Conservation (phyloP, 2,888 invertebrate genomes). For the Mesorhabditis belari region DNA sequence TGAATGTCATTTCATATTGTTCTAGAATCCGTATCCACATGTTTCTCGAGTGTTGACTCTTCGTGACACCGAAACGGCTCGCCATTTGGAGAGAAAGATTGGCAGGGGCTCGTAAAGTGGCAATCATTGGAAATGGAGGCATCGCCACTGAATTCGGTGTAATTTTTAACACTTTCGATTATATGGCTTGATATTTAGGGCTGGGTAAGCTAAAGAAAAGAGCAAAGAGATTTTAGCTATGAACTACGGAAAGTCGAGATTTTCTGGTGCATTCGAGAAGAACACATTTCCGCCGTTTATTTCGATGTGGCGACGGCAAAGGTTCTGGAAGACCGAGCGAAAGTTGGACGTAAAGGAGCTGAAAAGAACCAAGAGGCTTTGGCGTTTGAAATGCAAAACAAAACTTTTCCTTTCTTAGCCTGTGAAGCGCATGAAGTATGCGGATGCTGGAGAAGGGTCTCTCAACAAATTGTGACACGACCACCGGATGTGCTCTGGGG, state of each 20-base stretch:
- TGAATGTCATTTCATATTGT: background rate
- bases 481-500: constrained; percentile 82
- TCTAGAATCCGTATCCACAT: background rate
- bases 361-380: constrained; percentile 54
- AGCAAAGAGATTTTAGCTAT: constrained; percentile 56
- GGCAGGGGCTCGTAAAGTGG: constrained; percentile 66
- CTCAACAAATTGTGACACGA: too few species aligned
- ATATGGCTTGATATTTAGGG: background rate
- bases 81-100: constrained; percentile 57
- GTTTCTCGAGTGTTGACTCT: constrained; percentile 9
- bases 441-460: background rate
- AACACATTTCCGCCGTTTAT: constrained; percentile 84
- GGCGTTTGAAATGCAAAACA: too few species aligned
- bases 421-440: background rate
- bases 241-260: constrained; percentile 77
- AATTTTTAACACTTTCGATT: constrained; percentile 1
- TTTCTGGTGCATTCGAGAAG: constrained; percentile 87
- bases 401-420: background rate
- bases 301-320: constrained; percentile 90
- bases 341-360: constrained; percentile 16
- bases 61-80: constrained; percentile 30
- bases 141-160: constrained; percentile 91
- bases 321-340: constrained; percentile 64
- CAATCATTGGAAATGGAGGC: constrained; percentile 92
- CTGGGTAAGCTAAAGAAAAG: too few species aligned